Conservation (phyloP, 2,797 vertebrate species). For the Cryptoprocta ferox region DNA sequence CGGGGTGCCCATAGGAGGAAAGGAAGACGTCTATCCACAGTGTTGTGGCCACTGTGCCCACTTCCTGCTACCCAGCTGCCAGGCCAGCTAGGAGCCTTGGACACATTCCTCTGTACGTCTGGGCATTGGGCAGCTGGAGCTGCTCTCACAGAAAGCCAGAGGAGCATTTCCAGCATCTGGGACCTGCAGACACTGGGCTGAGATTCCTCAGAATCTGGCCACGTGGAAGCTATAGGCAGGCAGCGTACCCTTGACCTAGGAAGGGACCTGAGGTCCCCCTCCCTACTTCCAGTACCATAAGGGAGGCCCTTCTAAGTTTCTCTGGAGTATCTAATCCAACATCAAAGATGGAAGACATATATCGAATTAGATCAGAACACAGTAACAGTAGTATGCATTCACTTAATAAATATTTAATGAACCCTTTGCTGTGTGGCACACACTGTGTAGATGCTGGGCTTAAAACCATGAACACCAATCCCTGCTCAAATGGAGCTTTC, state of each 20-base stretch:
- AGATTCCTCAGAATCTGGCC: not conserved
- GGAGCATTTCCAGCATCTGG: not conserved
- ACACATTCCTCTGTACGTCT: not conserved
- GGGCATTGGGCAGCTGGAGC: not conserved
- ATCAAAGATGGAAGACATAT: not conserved
- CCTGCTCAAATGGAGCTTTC: not conserved
- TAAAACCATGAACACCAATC: not conserved
- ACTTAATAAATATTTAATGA: not conserved
- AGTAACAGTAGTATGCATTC: not conserved
- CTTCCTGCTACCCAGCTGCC: not conserved
- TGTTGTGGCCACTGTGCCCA: not conserved
- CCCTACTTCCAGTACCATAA: not conserved
- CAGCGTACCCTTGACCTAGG: not conserved
- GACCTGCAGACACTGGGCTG: not conserved
- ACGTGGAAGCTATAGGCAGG: not conserved
- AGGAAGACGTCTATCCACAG: not conserved
- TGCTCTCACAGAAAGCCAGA: slow-evolving; percentile 10
- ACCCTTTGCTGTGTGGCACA: not conserved
- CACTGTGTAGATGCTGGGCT: not conserved
- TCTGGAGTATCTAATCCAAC: not conserved
- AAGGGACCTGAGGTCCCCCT: not conserved
- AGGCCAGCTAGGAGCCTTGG: not conserved
- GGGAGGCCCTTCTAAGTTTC: not conserved
- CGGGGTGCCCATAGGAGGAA: not conserved
- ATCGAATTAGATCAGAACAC: not conserved